Percentiles rank a stretch among this genome's conserved stretches.
Evolutionary conservation across 2,797 vertebrate genomes (phyloP).

Genomic region (Euphonia xanthogaster): DNA sequence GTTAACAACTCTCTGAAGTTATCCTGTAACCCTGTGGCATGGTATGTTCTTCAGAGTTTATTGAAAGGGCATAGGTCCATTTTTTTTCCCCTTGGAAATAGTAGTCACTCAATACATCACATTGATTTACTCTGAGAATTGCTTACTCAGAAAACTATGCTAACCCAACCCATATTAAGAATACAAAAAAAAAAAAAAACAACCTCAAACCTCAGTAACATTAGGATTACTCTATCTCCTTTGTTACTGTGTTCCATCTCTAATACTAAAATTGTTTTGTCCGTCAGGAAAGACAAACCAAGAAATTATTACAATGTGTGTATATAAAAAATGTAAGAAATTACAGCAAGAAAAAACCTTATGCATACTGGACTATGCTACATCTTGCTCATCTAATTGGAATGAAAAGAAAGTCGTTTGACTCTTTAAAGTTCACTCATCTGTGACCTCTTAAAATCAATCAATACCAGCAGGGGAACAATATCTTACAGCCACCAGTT

Average conservation of each 20-base stretch:
- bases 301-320: background rate
- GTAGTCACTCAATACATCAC: background rate
- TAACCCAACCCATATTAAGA: background rate
- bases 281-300: background rate
- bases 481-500: background rate
- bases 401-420: background rate
- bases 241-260: background rate
- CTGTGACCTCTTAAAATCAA: background rate
- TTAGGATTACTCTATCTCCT: background rate
- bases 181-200: background rate
- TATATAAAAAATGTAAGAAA: background rate
- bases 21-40: background rate
- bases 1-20: background rate
- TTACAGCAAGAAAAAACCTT: background rate
- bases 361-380: fast-evolving
- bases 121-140: background rate
- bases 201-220: fast-evolving
- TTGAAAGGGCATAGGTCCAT: background rate
- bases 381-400: background rate
- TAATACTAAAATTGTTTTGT: background rate
- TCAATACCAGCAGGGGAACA: background rate
- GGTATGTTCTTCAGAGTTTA: background rate
- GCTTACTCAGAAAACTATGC: background rate
- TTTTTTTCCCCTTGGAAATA: background rate
- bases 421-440: background rate